Conservation (phyloP, 1,140 invertebrate species). For the Physella acuta region DNA sequence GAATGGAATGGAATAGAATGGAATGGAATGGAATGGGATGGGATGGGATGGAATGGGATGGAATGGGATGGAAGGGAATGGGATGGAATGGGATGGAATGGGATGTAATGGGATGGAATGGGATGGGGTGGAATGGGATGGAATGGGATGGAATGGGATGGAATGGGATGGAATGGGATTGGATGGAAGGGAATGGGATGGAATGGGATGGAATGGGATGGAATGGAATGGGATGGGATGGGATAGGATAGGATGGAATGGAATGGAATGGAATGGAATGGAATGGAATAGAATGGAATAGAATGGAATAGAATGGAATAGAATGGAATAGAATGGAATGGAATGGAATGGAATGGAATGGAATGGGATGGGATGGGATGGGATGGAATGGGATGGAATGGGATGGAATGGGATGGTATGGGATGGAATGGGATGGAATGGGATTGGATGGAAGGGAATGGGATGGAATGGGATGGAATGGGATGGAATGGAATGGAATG, state of each 20-base stretch:
- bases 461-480: slow-evolving; percentile 31
- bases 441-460: slow-evolving; percentile 32
- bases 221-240: slow-evolving; percentile 7
- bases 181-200: slow-evolving; percentile 3
- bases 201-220: slow-evolving; percentile 2
- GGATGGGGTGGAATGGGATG: not conserved
- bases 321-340: slow-evolving; percentile 1
- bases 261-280: slow-evolving; percentile 6
- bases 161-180: slow-evolving; percentile 4
- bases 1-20: no score
- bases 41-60: no score
- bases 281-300: not conserved
- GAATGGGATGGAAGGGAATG: no score
- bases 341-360: slow-evolving; percentile 4
- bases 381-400: slow-evolving; percentile 21
- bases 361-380: slow-evolving; percentile 4
- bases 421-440: slow-evolving; percentile 33
- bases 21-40: no score
- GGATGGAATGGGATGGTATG: slow-evolving; percentile 32
- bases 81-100: not conserved
- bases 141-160: slow-evolving; percentile 7
- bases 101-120: not conserved
- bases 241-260: slow-evolving; percentile 7
- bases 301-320: not conserved
- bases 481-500: slow-evolving; percentile 31